Base-by-base conservation (phyloP, 2,888 invertebrate species). In the Drosophila macrospina region DNA sequence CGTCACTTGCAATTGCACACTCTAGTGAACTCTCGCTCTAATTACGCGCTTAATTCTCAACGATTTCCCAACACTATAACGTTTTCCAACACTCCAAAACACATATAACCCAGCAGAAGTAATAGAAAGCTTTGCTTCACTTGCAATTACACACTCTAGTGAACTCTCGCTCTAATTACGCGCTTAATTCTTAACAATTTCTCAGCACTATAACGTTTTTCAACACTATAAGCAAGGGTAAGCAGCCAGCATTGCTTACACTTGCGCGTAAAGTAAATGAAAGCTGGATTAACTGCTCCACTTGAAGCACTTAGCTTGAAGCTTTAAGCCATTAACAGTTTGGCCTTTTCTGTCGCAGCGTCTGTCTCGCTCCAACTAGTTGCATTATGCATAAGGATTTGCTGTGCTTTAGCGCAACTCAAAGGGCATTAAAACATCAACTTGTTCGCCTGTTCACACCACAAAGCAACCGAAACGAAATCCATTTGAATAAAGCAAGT, bases 401-500 rank as follows among this genome's bases (percentile, higher is more conserved):
- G 36, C 20, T 28, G 34, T 56, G 56, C 39, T 20, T 61, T 61
- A 28, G 42, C n/a, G 36, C 30, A 8, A 28, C 28, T 57, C 39
- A 47, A 47, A 57, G 47, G 7, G 75, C 56, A 78, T 74, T 74
- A 48, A 74, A 57, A 60, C 52, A 68, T 50, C 48, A 68, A 63
- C 36, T 74, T 74, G 62, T 68, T 73, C 47, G 39, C 37, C 55
- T 59, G 48, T 51, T 59, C 59, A 28, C 59, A 63, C 59, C 78
- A 36, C 74, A 74, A 78, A 52, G 37, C 68, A 42, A 44, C 51
- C 62, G 56, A 67, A 68, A 37, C 69, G 36, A 57, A 74, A 78
- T 69, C 50, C 74, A 78, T 78, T 75, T 78, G 74, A 75, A 78
- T 74, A 75, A 75, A 69, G 54, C 78, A 56, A 57, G 62, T 30